Evolutionary conservation across 2,888 invertebrate genomes (phyloP).

Genomic region (Conomelus anceps): DNA sequence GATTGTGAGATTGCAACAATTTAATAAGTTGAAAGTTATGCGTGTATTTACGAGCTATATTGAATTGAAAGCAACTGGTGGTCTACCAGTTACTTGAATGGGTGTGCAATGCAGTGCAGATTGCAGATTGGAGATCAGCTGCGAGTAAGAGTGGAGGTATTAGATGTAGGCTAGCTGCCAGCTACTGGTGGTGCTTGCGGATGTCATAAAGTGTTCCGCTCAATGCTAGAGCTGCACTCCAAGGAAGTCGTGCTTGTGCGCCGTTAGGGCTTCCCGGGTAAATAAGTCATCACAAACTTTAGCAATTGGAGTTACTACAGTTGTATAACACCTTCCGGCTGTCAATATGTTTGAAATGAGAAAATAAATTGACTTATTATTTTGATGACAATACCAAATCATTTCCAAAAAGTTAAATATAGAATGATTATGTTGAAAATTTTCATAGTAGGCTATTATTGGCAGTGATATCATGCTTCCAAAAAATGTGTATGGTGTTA

Average conservation of each 20-base stretch:
- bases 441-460: too few species aligned
- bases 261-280: not conserved
- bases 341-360: too few species aligned
- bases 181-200: not conserved
- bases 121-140: not conserved
- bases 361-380: too few species aligned
- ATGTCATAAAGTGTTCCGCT: not conserved
- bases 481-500: too few species aligned
- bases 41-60: not conserved
- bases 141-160: not conserved
- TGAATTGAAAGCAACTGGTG: not conserved
- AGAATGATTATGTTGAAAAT: too few species aligned
- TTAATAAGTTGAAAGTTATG: not conserved
- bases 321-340: too few species aligned
- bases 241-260: not conserved
- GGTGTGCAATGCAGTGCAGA: not conserved
- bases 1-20: too few species aligned
- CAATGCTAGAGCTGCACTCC: too few species aligned
- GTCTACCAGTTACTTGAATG: not conserved
- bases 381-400: too few species aligned
- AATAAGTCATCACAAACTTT: not conserved
- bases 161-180: too few species aligned
- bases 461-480: too few species aligned
- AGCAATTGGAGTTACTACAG: not conserved
- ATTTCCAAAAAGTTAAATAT: too few species aligned